Evolutionary conservation across 2,888 invertebrate genomes (phyloP).

Genomic region (Drosophila limbata): DNA sequence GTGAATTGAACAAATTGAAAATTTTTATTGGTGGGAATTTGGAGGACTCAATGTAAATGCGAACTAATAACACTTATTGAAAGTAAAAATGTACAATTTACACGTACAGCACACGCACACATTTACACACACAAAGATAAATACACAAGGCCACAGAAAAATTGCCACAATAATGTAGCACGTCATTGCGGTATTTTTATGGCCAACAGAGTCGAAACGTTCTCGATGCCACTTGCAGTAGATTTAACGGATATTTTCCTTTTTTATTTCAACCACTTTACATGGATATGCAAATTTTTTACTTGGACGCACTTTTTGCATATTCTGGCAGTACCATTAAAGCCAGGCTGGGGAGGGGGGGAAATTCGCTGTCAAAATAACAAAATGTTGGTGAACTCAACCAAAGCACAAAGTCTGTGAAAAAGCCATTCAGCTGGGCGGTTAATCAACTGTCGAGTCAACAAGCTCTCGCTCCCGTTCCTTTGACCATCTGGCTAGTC

Average conservation of each 20-base stretch:
- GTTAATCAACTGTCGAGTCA: constrained; percentile 55
- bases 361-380: constrained; percentile 69
- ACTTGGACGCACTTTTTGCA: constrained; percentile 67
- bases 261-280: constrained; percentile 51
- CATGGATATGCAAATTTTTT: constrained; percentile 75
- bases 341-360: constrained; percentile 21
- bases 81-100: constrained; percentile 15
- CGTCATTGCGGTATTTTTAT: constrained; percentile 69
- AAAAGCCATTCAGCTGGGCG: constrained; percentile 55
- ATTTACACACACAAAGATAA: not conserved
- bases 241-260: constrained; percentile 38
- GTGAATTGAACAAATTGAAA: constrained; percentile 1
- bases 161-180: constrained; percentile 57
- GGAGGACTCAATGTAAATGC: constrained; percentile 10
- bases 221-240: constrained; percentile 56
- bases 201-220: constrained; percentile 53
- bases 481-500: constrained; percentile 29
- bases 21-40: not conserved
- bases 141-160: not conserved
- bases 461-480: constrained; percentile 26
- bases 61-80: constrained; percentile 19
- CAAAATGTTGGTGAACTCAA: constrained; percentile 72
- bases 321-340: constrained; percentile 39
- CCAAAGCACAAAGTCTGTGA: constrained; percentile 51
- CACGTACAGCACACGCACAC: not conserved